A percentile compares a stretch with the other conserved stretches of the same genome.
phyloP scores from a whole-genome alignment of 2,113 vertebrate species.

The Chitala chitala region DNA sequence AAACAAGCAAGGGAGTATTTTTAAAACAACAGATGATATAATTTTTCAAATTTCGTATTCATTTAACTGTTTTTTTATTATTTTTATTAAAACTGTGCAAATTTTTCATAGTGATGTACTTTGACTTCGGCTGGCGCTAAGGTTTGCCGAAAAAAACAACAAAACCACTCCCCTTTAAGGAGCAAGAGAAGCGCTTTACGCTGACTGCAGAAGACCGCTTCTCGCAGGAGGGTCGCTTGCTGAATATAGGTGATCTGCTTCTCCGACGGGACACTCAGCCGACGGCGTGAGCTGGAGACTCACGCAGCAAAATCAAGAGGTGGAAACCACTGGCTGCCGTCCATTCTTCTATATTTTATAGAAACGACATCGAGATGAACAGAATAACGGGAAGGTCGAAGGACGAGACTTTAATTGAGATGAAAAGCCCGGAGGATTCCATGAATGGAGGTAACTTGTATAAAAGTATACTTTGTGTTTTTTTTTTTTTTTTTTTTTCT shows the following conservation, averaged over 20 bases:
- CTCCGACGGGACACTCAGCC: not conserved
- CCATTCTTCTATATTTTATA: not conserved
- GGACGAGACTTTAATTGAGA: constrained; percentile 4
- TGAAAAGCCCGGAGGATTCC: constrained; percentile 8
- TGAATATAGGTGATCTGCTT: not conserved
- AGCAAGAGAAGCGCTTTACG: not conserved
- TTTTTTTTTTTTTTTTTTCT: too few relatives aligned
- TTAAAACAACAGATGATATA: too few relatives aligned
- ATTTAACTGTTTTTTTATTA: too few relatives aligned
- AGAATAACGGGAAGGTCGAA: constrained; percentile 3
- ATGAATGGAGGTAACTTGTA: constrained; percentile 13
- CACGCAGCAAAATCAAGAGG: not conserved
- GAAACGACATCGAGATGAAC: not conserved
- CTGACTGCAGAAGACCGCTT: not conserved
- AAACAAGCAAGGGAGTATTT: not conserved
- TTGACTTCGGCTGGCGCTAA: not conserved
- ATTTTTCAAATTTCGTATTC: not conserved
- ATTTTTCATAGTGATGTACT: not conserved
- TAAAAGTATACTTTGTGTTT: too few relatives aligned
- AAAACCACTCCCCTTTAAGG: constrained; percentile 7
- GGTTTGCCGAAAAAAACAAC: not conserved
- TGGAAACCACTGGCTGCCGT: not conserved
- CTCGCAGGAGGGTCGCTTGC: not conserved
- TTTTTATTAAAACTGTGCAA: not conserved
- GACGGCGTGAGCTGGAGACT: not conserved